Evolutionary conservation across 2,113 vertebrate species (phyloP), one percentile per base, ranked within the genome.

Genomic region (Microtus oregoni): DNA sequence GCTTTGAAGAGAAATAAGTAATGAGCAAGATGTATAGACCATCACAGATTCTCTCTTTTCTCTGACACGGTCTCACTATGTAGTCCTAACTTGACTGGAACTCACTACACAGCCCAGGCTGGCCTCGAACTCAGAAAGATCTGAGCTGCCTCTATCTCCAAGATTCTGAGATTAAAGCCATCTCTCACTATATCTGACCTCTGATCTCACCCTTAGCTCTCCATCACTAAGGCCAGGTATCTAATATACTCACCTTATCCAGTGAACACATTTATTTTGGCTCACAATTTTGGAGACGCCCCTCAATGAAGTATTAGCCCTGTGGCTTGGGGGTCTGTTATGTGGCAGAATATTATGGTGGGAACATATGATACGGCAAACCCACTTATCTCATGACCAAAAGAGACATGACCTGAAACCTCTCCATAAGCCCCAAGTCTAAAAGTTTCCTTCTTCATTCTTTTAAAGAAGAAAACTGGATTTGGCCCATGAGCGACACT

Each of bases 1-100:
- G 13, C 7, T 81, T 89, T 89, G 70, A 94, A 61, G 38, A n/a
- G 14, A 77, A 95, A 68, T 70, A 94, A 89, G 32, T 22, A 90
- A 32, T 15, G 67, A 68, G 30, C 30, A 68, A 50, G 38, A 65
- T 86, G 38, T 73, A 52, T 7, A 35, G 52, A 87, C 32, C 20
- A 70, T 72, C 65, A 35, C 67, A 72, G 32, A 72, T 87, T n/a
- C 13, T n/a, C 70, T 38, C n/a, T 38, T 20, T 5, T 30, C 41
- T 76, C 26, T 47, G 75, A 26, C 44, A 55, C 1, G 5, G 17
- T 55, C 2, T 79, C 19, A 81, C 50, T 81, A 22, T 81, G 50
- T 81, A 58, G 50, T 55, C 4, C 19, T n/a, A 32, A 32, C 32
- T 24, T 32, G 20, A 52, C 32, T 55, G 20, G 32, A 55, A 81